These are phyloP conservation scores for Nasalis larvatus DNA, from an alignment of 2,113 vertebrate genomes.

Conservation along the genomic window DNA sequence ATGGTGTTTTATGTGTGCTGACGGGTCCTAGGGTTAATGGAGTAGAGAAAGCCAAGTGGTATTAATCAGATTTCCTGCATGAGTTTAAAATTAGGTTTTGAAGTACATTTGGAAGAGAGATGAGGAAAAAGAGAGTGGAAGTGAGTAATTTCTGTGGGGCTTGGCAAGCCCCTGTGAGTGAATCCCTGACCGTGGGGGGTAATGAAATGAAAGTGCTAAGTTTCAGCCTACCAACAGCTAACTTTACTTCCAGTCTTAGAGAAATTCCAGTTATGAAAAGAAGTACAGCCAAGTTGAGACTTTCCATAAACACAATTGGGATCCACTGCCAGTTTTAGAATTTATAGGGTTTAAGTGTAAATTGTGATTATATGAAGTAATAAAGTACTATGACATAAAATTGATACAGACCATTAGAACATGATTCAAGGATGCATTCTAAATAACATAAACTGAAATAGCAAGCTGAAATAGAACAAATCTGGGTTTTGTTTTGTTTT, in stretches of 20 bases:
- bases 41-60: neutral
- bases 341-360: constrained; percentile 24
- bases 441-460: neutral
- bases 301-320: neutral
- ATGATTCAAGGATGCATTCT: neutral
- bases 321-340: constrained; percentile 1
- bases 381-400: neutral
- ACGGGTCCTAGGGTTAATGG: neutral
- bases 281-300: neutral
- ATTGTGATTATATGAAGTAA: neutral
- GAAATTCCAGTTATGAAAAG: constrained; percentile 16
- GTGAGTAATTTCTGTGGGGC: constrained; percentile 30
- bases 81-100: constrained; percentile 49
- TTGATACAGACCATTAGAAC: neutral
- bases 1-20: neutral
- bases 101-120: constrained; percentile 7
- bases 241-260: neutral
- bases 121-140: neutral
- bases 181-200: neutral
- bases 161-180: neutral
- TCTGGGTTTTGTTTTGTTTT: neutral
- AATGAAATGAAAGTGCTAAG: neutral
- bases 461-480: neutral
- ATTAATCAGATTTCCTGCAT: neutral
- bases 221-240: neutral